A percentile compares a stretch with the other conserved stretches of the same genome.
Evolutionary conservation across 2,797 vertebrate species (phyloP).

Genomic region (Catostomus latipinnis): DNA sequence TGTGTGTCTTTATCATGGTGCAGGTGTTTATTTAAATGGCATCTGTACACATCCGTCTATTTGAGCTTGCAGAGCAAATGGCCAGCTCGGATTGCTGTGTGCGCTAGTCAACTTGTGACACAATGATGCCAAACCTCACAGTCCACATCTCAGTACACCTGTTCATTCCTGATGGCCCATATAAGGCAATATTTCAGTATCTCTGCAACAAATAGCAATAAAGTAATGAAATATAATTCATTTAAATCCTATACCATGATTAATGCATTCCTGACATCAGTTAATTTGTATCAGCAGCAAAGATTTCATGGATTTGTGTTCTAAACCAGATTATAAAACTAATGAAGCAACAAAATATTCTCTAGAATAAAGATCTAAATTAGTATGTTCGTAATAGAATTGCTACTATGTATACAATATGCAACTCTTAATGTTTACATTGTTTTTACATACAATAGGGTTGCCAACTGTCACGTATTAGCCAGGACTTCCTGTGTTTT

Average conservation of each 20-base stretch:
- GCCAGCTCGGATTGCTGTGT: constrained; percentile 21
- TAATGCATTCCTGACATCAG: background rate
- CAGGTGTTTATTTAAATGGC: constrained; percentile 64
- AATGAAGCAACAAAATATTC: too few relatives aligned
- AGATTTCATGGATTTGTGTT: background rate
- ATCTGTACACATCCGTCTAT: constrained; percentile 53
- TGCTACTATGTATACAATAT: too few relatives aligned
- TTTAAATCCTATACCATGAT: background rate
- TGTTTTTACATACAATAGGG: too few relatives aligned
- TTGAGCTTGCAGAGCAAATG: constrained; percentile 50
- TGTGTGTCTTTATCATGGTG: constrained; percentile 58
- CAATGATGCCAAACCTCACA: constrained; percentile 72
- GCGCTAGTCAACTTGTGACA: constrained; percentile 67
- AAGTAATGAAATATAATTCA: background rate
- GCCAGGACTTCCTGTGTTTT: too few relatives aligned
- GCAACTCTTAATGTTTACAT: too few relatives aligned
- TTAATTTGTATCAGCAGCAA: background rate
- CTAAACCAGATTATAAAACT: background rate
- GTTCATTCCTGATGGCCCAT: constrained; percentile 39
- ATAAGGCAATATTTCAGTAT: constrained; percentile 22
- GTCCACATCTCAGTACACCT: constrained; percentile 64
- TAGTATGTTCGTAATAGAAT: too few relatives aligned
- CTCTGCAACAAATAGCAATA: background rate
- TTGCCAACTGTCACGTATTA: too few relatives aligned
- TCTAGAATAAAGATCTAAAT: too few relatives aligned